Base-by-base conservation (phyloP, 2,113 vertebrate genomes). In the Ochotona curzoniae region DNA sequence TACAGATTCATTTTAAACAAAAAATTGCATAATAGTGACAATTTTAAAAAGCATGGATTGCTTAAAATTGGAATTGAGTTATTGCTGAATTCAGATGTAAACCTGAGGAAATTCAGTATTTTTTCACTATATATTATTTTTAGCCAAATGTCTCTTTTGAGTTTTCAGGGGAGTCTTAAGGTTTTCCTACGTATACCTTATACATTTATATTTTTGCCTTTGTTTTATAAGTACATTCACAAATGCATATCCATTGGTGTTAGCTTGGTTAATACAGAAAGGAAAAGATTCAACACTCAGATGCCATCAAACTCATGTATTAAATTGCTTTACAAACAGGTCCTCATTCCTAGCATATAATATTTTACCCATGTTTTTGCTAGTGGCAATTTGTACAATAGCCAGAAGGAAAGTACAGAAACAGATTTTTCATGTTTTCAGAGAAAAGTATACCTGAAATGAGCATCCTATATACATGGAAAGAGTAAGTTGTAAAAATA, bases 401-500 rank as follows among this genome's bases (percentile, higher is more conserved):
- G 82, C 64, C 60, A 93, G 57, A 89, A 89, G 57, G 57, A 57
- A 66, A 93, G 26, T 63, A 89, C 71, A 94, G 47, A 93, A 83
- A 92, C 26, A 57, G 61, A 47, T 23, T 21, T 95, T 35, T 76
- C 49, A 64, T 96, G 14, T 94, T 97, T 93, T 91, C 51, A 44
- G 81, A 87, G 78, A 67, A 57, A 89, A 35, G 54, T 63, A 1
- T 93, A 88, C 79, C 93, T 61, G 44, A 67, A 93, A 93, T 85
- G 89, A 96, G 60, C 28, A 91, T 66, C 92, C 74, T 78, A 7
- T 90, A 5, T 95, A 92, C 32, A 49, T 94, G 94, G 89, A 90
- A 92, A 94, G 71, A 96, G 83, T 51, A 81, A 81, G 70, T 91
- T 96, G 64, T 97, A 97, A 98, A 98, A 95, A 82, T 97, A 97